Conservation (phyloP, 2,888 invertebrate species). For the Onchidella celtica region DNA sequence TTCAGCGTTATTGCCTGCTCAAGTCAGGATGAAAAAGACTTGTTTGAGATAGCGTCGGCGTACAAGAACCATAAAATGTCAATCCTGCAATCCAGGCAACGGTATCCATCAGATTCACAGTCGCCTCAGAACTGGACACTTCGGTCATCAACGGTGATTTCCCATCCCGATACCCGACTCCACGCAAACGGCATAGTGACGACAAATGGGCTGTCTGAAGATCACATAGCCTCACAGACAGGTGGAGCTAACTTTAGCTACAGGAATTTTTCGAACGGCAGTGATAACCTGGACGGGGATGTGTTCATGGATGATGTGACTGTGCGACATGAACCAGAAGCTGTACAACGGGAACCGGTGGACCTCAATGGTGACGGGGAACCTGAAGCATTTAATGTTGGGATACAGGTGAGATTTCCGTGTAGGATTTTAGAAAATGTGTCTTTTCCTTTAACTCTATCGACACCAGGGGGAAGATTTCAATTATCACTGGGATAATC, state of each 20-base stretch:
- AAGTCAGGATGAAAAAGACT: background rate
- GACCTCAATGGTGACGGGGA: background rate
- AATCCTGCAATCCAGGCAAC: background rate
- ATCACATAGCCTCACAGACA: background rate
- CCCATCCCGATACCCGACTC: too few relatives aligned
- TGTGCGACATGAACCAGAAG: background rate
- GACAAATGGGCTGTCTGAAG: too few relatives aligned
- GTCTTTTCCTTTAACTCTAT: too few relatives aligned
- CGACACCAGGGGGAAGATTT: too few relatives aligned
- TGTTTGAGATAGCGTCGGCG: background rate
- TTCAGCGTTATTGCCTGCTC: constrained; percentile 38
- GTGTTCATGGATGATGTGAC: background rate
- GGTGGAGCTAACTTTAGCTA: background rate
- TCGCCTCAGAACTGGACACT: background rate
- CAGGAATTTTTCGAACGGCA: background rate
- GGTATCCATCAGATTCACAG: background rate
- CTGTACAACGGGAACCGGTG: background rate
- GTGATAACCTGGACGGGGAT: background rate
- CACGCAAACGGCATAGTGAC: too few relatives aligned
- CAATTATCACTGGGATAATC: too few relatives aligned
- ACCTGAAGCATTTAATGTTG: background rate
- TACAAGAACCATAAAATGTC: background rate
- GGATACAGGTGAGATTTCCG: constrained; percentile 20
- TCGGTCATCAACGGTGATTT: too few relatives aligned
- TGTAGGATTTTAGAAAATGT: too few relatives aligned